Evolutionary conservation across 2,888 invertebrate genomes (phyloP).

Genomic region (Azorinus chamasolen): DNA sequence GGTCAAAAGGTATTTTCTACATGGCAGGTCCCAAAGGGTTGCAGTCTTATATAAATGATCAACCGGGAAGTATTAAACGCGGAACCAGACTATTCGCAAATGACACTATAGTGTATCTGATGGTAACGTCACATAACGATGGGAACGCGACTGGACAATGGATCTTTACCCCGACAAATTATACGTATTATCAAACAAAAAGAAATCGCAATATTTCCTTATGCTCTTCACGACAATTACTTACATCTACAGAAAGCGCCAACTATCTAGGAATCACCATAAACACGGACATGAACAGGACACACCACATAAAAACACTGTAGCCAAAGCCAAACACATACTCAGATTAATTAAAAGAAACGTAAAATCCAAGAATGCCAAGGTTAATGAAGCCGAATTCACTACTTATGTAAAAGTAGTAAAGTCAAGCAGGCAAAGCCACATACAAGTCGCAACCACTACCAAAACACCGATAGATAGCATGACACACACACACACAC

Average conservation of each 20-base stretch:
- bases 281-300: constrained; percentile 14
- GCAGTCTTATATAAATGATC: constrained; percentile 26
- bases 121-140: background rate
- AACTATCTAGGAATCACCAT: too few relatives aligned
- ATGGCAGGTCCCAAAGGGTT: constrained; percentile 19
- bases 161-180: constrained; percentile 13
- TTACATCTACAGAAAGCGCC: constrained; percentile 13
- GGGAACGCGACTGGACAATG: too few relatives aligned
- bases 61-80: constrained; percentile 15
- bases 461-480: too few relatives aligned
- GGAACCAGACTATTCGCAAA: constrained; percentile 13
- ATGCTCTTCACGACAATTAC: constrained; percentile 11
- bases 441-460: too few relatives aligned
- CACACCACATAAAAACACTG: constrained; percentile 3
- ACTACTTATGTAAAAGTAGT: too few relatives aligned
- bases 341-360: constrained; percentile 19
- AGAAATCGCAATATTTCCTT: constrained; percentile 6
- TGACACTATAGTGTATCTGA: constrained; percentile 15
- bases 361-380: too few relatives aligned
- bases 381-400: constrained; percentile 21
- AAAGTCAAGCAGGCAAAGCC: too few relatives aligned
- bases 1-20: constrained; percentile 14
- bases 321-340: constrained; percentile 3
- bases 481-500: too few relatives aligned
- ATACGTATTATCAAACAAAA: constrained; percentile 5